A percentile compares a stretch with the other conserved stretches of the same genome.
These are phyloP conservation scores for Lasioglossum figueresi DNA, from an alignment of 2,888 invertebrate genomes.

Conservation along the genomic window DNA sequence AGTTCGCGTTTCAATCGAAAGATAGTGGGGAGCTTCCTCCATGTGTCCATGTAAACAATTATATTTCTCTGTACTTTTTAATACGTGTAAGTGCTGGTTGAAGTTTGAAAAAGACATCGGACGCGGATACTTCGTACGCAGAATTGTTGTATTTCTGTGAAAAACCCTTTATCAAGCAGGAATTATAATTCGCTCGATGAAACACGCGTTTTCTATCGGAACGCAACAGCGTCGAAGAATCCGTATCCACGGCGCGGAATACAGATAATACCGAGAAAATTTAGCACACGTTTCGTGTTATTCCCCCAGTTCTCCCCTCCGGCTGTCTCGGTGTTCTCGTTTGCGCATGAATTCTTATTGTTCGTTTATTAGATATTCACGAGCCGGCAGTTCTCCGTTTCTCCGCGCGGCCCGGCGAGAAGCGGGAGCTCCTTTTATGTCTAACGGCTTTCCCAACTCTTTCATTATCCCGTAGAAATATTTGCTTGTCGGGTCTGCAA, in stretches of 20 bases:
- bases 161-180: too few relatives aligned
- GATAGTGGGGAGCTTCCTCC: too few relatives aligned
- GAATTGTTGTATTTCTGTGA: too few relatives aligned
- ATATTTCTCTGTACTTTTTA: too few relatives aligned
- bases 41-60: too few relatives aligned
- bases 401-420: not conserved
- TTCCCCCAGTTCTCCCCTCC: not conserved
- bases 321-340: not conserved
- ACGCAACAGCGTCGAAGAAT: not conserved
- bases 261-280: not conserved
- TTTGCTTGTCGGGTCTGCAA: not conserved
- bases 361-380: constrained; percentile 21
- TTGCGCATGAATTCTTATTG: constrained; percentile 13
- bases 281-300: not conserved
- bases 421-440: not conserved
- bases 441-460: not conserved
- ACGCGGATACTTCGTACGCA: too few relatives aligned
- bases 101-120: too few relatives aligned
- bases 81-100: too few relatives aligned
- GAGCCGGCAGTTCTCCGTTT: not conserved
- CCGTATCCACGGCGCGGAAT: not conserved
- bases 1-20: too few relatives aligned
- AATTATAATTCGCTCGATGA: not conserved
- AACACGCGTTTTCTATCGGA: not conserved
- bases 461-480: constrained; percentile 10